phyloP scores from a whole-genome alignment of 2,888 invertebrate species.

The Mactromeris polynyma region DNA sequence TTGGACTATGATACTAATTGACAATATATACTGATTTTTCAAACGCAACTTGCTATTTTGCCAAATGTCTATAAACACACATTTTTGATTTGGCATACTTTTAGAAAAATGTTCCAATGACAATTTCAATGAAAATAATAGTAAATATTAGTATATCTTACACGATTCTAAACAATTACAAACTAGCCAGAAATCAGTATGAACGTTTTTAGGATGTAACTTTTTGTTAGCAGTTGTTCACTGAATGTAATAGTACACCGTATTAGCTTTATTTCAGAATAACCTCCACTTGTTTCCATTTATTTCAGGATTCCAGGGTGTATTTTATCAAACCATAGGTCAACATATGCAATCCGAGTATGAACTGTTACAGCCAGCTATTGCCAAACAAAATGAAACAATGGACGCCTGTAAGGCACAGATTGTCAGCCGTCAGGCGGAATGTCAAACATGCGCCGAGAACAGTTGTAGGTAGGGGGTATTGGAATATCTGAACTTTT shows the following conservation, averaged over 20 bases:
- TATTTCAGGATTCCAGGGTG: constrained; percentile 4
- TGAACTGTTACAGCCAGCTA: constrained; percentile 1
- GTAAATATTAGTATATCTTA: not conserved
- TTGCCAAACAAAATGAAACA: not conserved
- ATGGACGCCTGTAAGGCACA: not conserved
- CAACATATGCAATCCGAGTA: constrained; percentile 4
- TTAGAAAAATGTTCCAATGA: not conserved
- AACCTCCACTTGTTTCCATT: no score
- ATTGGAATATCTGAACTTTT: not conserved
- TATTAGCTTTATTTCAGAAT: not conserved
- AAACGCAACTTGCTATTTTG: no score
- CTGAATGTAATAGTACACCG: no score
- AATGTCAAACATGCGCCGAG: not conserved
- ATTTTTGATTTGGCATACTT: no score
- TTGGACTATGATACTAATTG: no score
- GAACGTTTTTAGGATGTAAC: not conserved
- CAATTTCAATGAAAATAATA: not conserved
- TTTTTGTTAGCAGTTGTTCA: no score
- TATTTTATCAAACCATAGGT: not conserved
- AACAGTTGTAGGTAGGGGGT: not conserved
- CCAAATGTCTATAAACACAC: no score
- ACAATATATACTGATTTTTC: no score
- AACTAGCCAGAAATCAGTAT: not conserved
- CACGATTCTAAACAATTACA: not conserved
- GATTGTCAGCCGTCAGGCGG: not conserved